A percentile compares a stretch with the other conserved stretches of the same genome.
Conservation (phyloP, 2,888 invertebrate genomes). For the Desoria tigrina region DNA sequence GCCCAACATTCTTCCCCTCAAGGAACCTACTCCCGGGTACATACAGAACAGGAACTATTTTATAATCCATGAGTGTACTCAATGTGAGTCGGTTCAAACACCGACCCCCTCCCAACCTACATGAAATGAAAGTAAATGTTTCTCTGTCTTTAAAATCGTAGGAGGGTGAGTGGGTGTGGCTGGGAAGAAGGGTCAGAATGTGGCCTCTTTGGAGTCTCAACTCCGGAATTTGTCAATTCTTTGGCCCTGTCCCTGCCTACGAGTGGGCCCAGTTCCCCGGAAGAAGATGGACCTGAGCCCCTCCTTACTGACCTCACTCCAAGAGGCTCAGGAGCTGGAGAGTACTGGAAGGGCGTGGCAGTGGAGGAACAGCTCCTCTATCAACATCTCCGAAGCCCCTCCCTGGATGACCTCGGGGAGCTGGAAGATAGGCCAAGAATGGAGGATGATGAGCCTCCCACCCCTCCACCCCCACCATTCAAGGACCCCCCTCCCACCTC, state of each 20-base stretch:
- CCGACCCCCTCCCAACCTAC: no score
- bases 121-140: no score
- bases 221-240: conserved; percentile 41
- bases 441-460: no score
- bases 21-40: no score
- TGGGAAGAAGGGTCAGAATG: no score
- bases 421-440: no score
- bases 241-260: conserved; percentile 41
- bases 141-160: no score
- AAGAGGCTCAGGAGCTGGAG: conserved; percentile 74
- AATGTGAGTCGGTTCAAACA: no score
- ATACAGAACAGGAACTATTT: no score
- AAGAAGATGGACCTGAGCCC: conserved; percentile 35
- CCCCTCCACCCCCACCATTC: conserved; percentile 13
- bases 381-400: conserved; percentile 61
- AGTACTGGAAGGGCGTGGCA: conserved; percentile 54
- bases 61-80: no score
- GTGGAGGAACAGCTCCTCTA: conserved; percentile 42
- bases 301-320: conserved; percentile 84
- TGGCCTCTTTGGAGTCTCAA: conserved; percentile 38
- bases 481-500: conserved; percentile 51
- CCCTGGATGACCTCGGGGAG: conserved; percentile 64
- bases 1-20: no score
- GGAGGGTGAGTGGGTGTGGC: no score
- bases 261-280: conserved; percentile 38